phyloP scores from a whole-genome alignment of 2,888 invertebrate genomes.

The Tipula confusa region DNA sequence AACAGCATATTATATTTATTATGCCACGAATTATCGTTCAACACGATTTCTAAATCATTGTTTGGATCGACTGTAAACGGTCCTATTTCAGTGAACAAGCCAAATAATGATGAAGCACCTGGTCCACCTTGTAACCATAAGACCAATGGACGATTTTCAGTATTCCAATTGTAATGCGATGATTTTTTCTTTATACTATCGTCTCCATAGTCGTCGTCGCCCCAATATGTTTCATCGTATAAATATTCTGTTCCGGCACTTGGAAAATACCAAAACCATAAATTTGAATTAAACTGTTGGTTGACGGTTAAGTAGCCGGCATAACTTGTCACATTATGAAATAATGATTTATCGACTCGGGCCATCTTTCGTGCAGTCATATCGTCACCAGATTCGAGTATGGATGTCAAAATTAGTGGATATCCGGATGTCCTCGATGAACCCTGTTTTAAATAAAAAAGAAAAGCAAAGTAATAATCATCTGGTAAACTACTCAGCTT shows the following conservation, averaged over 20 bases:
- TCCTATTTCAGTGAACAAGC: constrained; percentile 61
- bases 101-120: constrained; percentile 56
- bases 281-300: constrained; percentile 64
- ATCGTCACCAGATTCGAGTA: constrained; percentile 43
- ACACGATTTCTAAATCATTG: constrained; percentile 37
- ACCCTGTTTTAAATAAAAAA: background rate
- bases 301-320: constrained; percentile 65
- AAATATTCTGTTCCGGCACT: constrained; percentile 45
- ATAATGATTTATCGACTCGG: constrained; percentile 43
- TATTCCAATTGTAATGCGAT: constrained; percentile 40
- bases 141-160: constrained; percentile 55
- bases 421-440: background rate
- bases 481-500: no score
- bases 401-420: constrained; percentile 48
- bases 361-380: constrained; percentile 37
- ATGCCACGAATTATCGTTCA: constrained; percentile 57
- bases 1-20: constrained; percentile 60
- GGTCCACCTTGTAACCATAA: constrained; percentile 60
- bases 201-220: constrained; percentile 50
- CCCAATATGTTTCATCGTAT: constrained; percentile 46
- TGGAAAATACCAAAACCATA: constrained; percentile 85
- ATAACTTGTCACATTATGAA: constrained; percentile 50
- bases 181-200: constrained; percentile 38
- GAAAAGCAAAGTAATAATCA: no score
- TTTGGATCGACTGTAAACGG: constrained; percentile 55